Evolutionary conservation across 2,113 vertebrate genomes (phyloP).

Genomic region (Marmota flaviventris): DNA sequence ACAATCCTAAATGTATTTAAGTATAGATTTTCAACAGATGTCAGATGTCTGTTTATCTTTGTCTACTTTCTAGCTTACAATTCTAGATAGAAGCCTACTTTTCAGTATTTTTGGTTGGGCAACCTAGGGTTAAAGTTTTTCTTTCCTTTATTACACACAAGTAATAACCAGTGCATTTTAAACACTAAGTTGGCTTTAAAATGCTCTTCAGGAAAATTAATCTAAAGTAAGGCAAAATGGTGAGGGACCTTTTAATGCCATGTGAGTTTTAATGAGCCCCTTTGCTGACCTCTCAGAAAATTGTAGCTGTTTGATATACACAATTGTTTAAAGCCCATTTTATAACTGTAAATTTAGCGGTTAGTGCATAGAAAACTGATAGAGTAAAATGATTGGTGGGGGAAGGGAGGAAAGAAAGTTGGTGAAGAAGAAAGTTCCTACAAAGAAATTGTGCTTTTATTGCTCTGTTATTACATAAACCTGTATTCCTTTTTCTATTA

Average conservation of each 20-base stretch:
- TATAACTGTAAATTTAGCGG: neutral
- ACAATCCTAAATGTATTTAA: slow-evolving; percentile 1
- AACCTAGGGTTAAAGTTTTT: neutral
- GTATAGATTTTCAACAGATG: slow-evolving; percentile 34
- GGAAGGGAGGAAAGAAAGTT: neutral
- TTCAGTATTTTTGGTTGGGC: neutral
- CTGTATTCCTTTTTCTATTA: neutral
- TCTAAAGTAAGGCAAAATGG: slow-evolving; percentile 43
- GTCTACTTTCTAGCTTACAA: slow-evolving; percentile 1
- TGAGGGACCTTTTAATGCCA: slow-evolving; percentile 30
- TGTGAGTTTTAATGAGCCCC: neutral
- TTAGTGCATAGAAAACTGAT: neutral
- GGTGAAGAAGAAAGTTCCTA: neutral
- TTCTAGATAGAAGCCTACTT: slow-evolving; percentile 48
- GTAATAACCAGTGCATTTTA: neutral
- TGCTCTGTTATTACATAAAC: neutral
- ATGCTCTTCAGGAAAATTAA: slow-evolving; percentile 49
- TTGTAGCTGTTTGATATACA: neutral
- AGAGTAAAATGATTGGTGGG: neutral
- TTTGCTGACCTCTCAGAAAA: neutral
- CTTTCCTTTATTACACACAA: neutral
- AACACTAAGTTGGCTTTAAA: slow-evolving; percentile 51
- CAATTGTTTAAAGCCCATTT: slow-evolving; percentile 36
- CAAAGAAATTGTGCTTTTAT: neutral
- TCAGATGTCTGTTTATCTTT: slow-evolving; percentile 34